phyloP scores from a whole-genome alignment of 1,140 invertebrate genomes.

The Dinoponera quadriceps region DNA sequence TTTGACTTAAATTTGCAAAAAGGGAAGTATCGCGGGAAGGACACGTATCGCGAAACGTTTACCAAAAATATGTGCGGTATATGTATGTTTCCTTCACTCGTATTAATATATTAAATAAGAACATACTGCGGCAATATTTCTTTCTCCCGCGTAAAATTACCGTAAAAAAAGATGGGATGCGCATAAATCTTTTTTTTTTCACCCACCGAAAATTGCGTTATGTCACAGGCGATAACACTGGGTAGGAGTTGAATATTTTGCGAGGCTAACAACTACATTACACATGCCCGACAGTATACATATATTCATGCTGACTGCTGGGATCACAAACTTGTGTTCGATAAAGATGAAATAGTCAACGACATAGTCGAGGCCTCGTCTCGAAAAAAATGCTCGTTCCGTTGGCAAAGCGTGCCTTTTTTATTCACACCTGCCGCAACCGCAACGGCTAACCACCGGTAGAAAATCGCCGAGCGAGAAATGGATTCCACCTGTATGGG shows the following conservation, averaged over 20 bases:
- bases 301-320: slow-evolving; percentile 16
- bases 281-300: neutral
- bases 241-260: slow-evolving; percentile 26
- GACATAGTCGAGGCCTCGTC: neutral
- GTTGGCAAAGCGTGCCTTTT: slow-evolving; percentile 1
- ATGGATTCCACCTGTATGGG: neutral
- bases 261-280: neutral
- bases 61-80: too few species aligned
- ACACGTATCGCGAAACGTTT: too few species aligned
- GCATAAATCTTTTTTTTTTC: too few species aligned
- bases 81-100: too few species aligned
- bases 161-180: too few species aligned
- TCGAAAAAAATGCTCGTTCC: slow-evolving; percentile 26
- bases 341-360: slow-evolving; percentile 43
- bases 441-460: slow-evolving; percentile 20
- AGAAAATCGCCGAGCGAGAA: slow-evolving; percentile 6
- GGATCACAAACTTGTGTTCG: slow-evolving; percentile 27
- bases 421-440: slow-evolving; percentile 45
- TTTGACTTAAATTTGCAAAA: too few species aligned
- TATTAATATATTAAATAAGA: too few species aligned
- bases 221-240: neutral
- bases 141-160: too few species aligned
- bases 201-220: neutral
- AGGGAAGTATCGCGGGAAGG: too few species aligned
- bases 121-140: too few species aligned